These are phyloP conservation scores for Lomographa bimaculata DNA, from an alignment of 2,888 invertebrate genomes.

Conservation along the genomic window DNA sequence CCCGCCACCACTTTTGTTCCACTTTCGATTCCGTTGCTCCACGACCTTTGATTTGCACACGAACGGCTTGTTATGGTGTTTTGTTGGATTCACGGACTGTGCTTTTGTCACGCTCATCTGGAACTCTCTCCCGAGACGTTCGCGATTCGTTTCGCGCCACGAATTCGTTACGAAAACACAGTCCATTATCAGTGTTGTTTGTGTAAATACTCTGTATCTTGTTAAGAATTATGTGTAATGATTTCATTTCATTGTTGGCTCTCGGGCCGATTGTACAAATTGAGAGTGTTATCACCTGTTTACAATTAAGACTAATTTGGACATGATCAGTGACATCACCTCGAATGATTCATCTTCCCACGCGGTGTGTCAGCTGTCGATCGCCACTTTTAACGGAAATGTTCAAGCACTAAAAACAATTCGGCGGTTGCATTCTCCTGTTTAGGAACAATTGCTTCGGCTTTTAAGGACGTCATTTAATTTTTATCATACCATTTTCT, in stretches of 20 bases:
- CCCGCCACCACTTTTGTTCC: constrained; percentile 43
- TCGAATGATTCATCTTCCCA: constrained; percentile 53
- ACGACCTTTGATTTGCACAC: constrained; percentile 75
- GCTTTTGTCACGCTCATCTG: constrained; percentile 54
- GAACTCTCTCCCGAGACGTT: constrained; percentile 32
- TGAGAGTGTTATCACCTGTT: constrained; percentile 37
- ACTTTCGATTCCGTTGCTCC: constrained; percentile 67
- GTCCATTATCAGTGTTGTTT: constrained; percentile 48
- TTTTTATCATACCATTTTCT: constrained; percentile 29
- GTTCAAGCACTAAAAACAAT: constrained; percentile 37
- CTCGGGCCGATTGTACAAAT: constrained; percentile 25
- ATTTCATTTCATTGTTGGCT: constrained; percentile 33
- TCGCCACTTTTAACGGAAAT: constrained; percentile 38
- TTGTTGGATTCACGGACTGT: constrained; percentile 50
- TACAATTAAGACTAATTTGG: constrained; percentile 42
- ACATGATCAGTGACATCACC: constrained; percentile 50
- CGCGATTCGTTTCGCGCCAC: constrained; percentile 36
- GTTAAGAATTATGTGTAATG: constrained; percentile 30
- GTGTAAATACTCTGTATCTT: constrained; percentile 45
- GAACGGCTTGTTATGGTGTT: constrained; percentile 69
- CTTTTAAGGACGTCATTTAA: constrained; percentile 32
- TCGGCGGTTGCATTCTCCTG: constrained; percentile 39
- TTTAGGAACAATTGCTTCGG: constrained; percentile 38
- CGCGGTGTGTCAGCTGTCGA: constrained; percentile 33
- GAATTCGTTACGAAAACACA: constrained; percentile 51